phyloP scores from a whole-genome alignment of 2,113 vertebrate species.

The Mustelus asterias region DNA sequence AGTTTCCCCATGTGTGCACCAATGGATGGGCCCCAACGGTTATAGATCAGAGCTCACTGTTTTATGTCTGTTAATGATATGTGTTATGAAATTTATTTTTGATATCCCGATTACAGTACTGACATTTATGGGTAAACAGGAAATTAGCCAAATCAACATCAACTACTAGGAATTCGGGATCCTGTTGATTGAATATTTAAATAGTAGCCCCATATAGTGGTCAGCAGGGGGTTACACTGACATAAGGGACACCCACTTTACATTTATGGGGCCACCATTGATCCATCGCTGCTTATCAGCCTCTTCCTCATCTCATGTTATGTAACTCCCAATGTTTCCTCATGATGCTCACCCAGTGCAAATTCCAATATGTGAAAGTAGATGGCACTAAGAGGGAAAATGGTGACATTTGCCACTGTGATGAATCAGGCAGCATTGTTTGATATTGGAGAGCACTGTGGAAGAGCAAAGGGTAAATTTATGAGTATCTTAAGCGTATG shows the following conservation, averaged over 20 bases:
- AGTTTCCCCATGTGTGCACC: no score
- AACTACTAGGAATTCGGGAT: no score
- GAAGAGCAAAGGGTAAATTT: not conserved
- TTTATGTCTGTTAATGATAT: no score
- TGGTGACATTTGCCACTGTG: not conserved
- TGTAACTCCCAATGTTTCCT: not conserved
- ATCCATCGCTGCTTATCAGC: not conserved
- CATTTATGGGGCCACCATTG: not conserved
- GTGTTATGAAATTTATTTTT: no score
- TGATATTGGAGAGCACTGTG: not conserved
- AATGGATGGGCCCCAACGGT: no score
- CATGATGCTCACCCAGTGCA: not conserved
- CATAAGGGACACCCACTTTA: not conserved
- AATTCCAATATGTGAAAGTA: not conserved
- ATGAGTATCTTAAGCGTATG: not conserved
- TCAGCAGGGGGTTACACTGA: no score
- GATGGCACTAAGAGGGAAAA: not conserved
- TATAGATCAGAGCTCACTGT: no score
- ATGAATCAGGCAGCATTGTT: not conserved
- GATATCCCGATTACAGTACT: no score
- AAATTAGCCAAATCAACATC: no score
- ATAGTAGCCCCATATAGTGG: no score
- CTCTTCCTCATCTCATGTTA: not conserved
- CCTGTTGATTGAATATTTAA: no score
- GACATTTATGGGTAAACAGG: no score